Percentiles rank a stretch among this genome's conserved stretches.
phyloP scores from a whole-genome alignment of 2,113 vertebrate genomes.

The Pituophis catenifer region DNA sequence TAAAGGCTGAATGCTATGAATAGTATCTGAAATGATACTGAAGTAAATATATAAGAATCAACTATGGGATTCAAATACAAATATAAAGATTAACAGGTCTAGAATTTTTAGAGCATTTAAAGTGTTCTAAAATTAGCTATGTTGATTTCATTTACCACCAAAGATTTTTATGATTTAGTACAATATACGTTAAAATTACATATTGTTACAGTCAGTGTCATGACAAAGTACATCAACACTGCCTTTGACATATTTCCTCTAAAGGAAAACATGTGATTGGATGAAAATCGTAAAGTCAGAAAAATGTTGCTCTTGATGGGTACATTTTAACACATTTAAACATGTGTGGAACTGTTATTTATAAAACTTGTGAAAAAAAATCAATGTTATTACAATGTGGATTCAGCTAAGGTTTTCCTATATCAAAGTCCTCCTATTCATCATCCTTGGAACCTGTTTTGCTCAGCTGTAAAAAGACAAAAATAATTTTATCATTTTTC shows the following conservation, averaged over 20 bases:
- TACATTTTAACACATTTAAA: constrained; percentile 32
- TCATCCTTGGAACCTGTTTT: constrained; percentile 94
- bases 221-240: constrained; percentile 26
- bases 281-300: constrained; percentile 48
- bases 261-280: constrained; percentile 66
- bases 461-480: constrained; percentile 82
- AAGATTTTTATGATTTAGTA: constrained; percentile 45
- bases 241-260: constrained; percentile 53
- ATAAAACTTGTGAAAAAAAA: constrained; percentile 64
- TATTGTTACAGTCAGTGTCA: constrained; percentile 32
- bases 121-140: constrained; percentile 41
- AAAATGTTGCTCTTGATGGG: constrained; percentile 48
- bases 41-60: background rate
- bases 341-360: constrained; percentile 59
- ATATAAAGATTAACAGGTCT: constrained; percentile 40
- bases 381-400: constrained; percentile 55
- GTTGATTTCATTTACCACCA: constrained; percentile 44
- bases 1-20: background rate
- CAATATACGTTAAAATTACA: constrained; percentile 55
- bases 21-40: background rate
- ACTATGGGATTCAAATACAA: background rate
- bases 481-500: constrained; percentile 47
- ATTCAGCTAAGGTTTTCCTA: constrained; percentile 57
- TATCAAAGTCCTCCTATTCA: constrained; percentile 71
- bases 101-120: constrained; percentile 24